Evolutionary conservation across 2,113 vertebrate genomes (phyloP).

Genomic region (Burhinus oedicnemus): DNA sequence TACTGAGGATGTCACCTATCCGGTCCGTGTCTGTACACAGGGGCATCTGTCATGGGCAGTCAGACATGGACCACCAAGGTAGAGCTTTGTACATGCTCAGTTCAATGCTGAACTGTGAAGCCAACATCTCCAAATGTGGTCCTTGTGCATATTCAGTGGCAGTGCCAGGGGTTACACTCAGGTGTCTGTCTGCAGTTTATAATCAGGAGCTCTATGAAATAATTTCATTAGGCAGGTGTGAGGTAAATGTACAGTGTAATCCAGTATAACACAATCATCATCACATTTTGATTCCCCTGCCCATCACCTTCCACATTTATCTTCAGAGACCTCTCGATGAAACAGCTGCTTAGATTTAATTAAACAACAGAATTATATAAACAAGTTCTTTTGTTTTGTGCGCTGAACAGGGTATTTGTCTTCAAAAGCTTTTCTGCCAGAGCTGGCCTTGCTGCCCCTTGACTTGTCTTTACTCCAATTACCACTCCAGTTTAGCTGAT

Average conservation of each 20-base stretch:
- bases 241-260: neutral
- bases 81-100: neutral
- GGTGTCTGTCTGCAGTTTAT: neutral
- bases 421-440: slow-evolving; percentile 58
- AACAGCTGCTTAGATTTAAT: slow-evolving; percentile 67
- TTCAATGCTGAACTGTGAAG: neutral
- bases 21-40: neutral
- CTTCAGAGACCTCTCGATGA: slow-evolving; percentile 54
- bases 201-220: neutral
- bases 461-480: slow-evolving; percentile 69
- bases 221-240: slow-evolving; percentile 47
- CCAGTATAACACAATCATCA: slow-evolving; percentile 21
- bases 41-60: neutral
- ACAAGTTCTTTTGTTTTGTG: slow-evolving; percentile 54
- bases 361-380: slow-evolving; percentile 61
- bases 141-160: neutral
- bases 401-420: slow-evolving; percentile 22
- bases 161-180: neutral
- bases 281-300: slow-evolving; percentile 36
- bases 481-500: slow-evolving; percentile 71
- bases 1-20: neutral
- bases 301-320: slow-evolving; percentile 45
- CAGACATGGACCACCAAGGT: rapidly evolving
- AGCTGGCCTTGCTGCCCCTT: slow-evolving; percentile 58
- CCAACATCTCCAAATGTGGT: neutral